Base-by-base conservation (phyloP, 2,113 vertebrate genomes). In the Lophius piscatorius region DNA sequence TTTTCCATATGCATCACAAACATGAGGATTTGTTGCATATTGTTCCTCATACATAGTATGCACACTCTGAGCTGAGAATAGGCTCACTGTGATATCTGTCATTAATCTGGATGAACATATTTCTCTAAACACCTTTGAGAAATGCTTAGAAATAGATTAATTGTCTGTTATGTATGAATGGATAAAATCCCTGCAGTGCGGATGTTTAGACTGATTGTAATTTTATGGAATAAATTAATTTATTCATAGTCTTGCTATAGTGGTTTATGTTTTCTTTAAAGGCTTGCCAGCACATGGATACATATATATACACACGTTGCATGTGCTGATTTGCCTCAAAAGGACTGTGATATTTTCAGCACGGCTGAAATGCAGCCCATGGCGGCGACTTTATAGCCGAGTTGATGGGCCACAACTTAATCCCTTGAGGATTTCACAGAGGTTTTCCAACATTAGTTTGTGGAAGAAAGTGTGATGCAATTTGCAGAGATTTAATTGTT, bases 171-270 rank as follows among this genome's bases (percentile, higher is more conserved):
- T 70, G 54, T 70, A 21, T 31, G 31, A 36, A 28, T 26, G 40
- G 47, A 73, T 61, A 11, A 48, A 69, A 66, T 70, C 41, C 51
- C 18, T 38, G 33, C 28, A 62, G 35, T 26, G 24, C 24, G 16
- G 46, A 44, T 63, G 5, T 72, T 67, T 29, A 65, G 24, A 40
- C 38, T 39, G 41, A 35, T 66, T 41, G 47, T 47, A 67, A 67
- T 76, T 74, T 78, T 52, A 70, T 49, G 50, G 16, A 38, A 55
- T 26, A 9, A 51, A 44, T 70, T 55, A 26, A 74, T 80, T 68
- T 68, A 76, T 78, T 74, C 45, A 67, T 54, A 67, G 23, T 34
- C 2, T 14, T 42, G 59, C 60, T 72, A 14, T 24, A 44, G 23
- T 36, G 52, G n/a, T 63, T 56, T 42, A 48, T 61, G 46, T 48